Evolutionary conservation across 2,888 invertebrate genomes (phyloP), one percentile per base, ranked within the genome.

Genomic region (Thelaira solivaga): DNA sequence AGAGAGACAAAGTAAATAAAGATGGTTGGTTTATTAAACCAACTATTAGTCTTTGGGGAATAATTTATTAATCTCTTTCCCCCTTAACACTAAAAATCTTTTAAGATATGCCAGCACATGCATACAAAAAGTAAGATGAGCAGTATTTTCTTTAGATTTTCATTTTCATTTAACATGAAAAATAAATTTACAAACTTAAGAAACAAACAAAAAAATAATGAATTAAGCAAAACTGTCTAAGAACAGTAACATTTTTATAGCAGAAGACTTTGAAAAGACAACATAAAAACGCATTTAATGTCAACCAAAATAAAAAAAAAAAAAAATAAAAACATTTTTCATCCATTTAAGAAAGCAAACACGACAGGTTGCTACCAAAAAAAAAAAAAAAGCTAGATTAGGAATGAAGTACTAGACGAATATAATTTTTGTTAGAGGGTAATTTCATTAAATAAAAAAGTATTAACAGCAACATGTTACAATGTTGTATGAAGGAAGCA

Each of bases 31-130:
- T 47, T 59, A 29, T 10, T 41, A 62, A 71, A 62, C 51, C 71
- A 77, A 69, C 64, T 43, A 77, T 68, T 51, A 68, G 77, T 78
- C 74, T 29, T 55, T 65, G 34, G 78, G 69, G 78, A 78, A 78
- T 74, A 78, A 78, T 78, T 59, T 26, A 34, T 31, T 64, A 53
- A 69, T 53, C 36, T 74, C n/a, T n/a, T n/a, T n/a, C n/a, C n/a
- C 53, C 53, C 47, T 53, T 57, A 77, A 73, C 77, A 77, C 64
- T 20, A 57, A 69, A 69, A 74, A 53, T 67, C 53, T 72, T 47
- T 65, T 51, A 73, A 76, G 47, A 39, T n/a, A n/a, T n/a, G n/a
- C n/a, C n/a, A n/a, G n/a, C n/a, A n/a, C n/a, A n/a, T n/a, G n/a
- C 43, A 4, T 4, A 45, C 51, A 20, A 22, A 29, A 73, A 24